Conservation (phyloP, 2,888 invertebrate genomes). For the Perithous albicinctus region DNA sequence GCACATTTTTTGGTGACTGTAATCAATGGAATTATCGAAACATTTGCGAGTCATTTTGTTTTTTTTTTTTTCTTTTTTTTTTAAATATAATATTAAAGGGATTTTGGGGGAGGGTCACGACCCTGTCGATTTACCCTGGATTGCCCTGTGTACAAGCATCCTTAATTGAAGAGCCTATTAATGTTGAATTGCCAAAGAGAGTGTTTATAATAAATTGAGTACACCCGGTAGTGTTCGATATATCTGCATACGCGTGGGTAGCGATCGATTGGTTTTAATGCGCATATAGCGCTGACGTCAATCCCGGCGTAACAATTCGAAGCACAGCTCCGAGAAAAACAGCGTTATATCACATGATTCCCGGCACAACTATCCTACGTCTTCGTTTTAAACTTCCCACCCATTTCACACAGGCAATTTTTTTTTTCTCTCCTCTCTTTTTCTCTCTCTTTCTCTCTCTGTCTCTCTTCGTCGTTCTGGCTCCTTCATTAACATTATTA, state of each 20-base stretch:
- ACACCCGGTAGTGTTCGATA: conserved; percentile 11
- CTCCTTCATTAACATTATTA: conserved; percentile 60
- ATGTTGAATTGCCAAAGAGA: not conserved
- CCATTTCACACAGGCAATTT: conserved; percentile 9
- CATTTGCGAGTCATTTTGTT: not conserved
- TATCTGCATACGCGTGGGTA: conserved; percentile 31
- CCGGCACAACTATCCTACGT: conserved; percentile 70
- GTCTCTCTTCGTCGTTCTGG: conserved; percentile 3
- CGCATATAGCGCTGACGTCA: conserved; percentile 65
- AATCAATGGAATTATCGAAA: not conserved
- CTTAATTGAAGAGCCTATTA: no score
- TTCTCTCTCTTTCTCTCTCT: not conserved
- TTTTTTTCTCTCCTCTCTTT: not conserved
- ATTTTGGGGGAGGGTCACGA: no score
- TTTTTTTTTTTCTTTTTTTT: no score
- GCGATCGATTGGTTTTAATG: conserved; percentile 67
- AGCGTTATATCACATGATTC: conserved; percentile 83
- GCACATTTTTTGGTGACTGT: not conserved
- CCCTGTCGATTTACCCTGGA: no score
- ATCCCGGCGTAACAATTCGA: conserved; percentile 78
- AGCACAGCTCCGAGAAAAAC: conserved; percentile 83
- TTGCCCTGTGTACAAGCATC: no score
- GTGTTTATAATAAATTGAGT: not conserved
- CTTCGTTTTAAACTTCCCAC: conserved; percentile 45
- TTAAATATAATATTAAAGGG: no score